A percentile compares a stretch with the other conserved stretches of the same genome.
These are phyloP conservation scores for Glossosoma conforme DNA, from an alignment of 1,140 invertebrate species.

Conservation along the genomic window DNA sequence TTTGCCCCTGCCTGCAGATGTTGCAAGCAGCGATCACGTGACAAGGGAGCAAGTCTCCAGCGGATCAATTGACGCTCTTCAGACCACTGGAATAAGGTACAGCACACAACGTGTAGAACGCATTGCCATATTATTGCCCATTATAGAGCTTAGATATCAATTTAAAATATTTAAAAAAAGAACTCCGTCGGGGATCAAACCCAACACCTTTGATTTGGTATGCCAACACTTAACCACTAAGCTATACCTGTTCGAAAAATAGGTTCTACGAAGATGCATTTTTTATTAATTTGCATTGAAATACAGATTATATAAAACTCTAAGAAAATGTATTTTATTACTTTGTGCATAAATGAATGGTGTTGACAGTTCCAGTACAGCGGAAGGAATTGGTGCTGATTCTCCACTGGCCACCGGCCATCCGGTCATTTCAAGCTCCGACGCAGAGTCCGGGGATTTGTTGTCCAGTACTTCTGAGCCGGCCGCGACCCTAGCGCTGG, in stretches of 20 bases:
- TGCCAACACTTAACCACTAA: too few species aligned
- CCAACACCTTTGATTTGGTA: too few species aligned
- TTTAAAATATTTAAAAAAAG: too few species aligned
- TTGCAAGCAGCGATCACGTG: slow-evolving; percentile 28
- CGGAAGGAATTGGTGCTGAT: slow-evolving; percentile 10
- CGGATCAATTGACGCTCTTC: slow-evolving; percentile 18
- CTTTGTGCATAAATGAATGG: background rate
- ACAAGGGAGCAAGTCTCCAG: slow-evolving; percentile 25
- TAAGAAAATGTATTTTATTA: background rate
- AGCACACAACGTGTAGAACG: too few species aligned
- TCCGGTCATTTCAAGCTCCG: slow-evolving; percentile 19
- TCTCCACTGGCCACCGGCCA: slow-evolving; percentile 10
- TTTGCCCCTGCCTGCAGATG: slow-evolving; percentile 19
- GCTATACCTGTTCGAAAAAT: too few species aligned
- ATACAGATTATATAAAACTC: too few species aligned
- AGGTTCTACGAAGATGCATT: too few species aligned
- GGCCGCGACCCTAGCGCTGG: slow-evolving; percentile 8
- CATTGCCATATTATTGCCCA: too few species aligned
- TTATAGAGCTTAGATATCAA: too few species aligned
- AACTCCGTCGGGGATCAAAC: too few species aligned
- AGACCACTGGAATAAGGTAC: slow-evolving; percentile 26
- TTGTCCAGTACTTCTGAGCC: slow-evolving; percentile 17
- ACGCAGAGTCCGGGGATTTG: slow-evolving; percentile 13
- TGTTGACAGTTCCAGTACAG: slow-evolving; percentile 20
- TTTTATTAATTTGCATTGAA: too few species aligned